Percentiles rank a stretch among this genome's conserved stretches.
Conservation (phyloP, 1,140 invertebrate species). For the Brachionus angularis region DNA sequence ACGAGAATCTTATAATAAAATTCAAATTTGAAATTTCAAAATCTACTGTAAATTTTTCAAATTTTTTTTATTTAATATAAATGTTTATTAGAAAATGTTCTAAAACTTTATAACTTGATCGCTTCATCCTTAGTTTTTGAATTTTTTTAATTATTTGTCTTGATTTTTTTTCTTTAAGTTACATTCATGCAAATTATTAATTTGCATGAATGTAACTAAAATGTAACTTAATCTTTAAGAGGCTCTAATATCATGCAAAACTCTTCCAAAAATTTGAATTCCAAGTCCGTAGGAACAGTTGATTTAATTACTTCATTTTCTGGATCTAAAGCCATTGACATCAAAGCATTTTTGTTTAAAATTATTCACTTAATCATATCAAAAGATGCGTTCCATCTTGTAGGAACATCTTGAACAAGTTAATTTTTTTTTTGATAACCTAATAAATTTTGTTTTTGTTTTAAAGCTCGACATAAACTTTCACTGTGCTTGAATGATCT, state of each 20-base stretch:
- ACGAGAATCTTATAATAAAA: too few relatives aligned
- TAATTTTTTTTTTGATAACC: background rate
- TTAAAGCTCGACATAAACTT: background rate
- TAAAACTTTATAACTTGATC: too few relatives aligned
- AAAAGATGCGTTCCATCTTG: constrained; percentile 12
- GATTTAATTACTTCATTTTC: constrained; percentile 5
- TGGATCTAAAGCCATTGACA: background rate
- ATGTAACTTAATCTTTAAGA: too few relatives aligned
- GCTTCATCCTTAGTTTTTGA: too few relatives aligned
- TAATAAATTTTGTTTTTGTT: background rate
- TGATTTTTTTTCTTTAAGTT: too few relatives aligned
- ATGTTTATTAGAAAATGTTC: too few relatives aligned
- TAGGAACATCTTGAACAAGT: constrained; percentile 2
- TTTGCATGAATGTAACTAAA: too few relatives aligned
- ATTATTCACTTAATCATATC: constrained; percentile 8
- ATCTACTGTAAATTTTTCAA: too few relatives aligned
- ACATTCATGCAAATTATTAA: too few relatives aligned
- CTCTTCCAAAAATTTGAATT: background rate
- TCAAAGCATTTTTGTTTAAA: constrained; percentile 7
- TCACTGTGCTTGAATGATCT: constrained; percentile 6
- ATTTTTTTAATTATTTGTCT: too few relatives aligned
- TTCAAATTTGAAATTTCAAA: too few relatives aligned
- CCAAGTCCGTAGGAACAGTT: background rate
- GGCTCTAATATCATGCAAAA: background rate
- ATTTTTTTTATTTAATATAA: too few relatives aligned